A percentile compares a stretch with the other conserved stretches of the same genome.
Conservation (phyloP, 2,113 vertebrate genomes). For the Myrmophylax atrothorax region DNA sequence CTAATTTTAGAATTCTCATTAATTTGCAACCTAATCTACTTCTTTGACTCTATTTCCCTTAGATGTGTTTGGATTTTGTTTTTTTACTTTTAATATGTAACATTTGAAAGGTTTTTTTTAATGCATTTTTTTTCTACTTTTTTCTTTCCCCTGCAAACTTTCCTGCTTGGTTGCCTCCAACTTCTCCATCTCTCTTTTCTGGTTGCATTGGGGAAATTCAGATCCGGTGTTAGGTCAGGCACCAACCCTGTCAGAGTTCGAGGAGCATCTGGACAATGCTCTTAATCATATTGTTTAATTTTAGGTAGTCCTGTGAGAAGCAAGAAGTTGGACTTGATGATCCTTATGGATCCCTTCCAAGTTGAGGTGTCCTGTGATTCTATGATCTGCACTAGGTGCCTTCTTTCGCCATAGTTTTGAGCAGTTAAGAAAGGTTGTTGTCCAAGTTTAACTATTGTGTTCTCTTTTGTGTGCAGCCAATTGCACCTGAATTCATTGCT, state of each 20-base stretch:
- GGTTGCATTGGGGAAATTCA: neutral
- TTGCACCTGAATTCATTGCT: neutral
- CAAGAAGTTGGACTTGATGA: neutral
- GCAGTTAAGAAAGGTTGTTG: neutral
- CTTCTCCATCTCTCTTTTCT: neutral
- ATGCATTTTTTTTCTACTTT: neutral
- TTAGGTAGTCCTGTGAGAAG: neutral
- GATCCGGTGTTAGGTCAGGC: neutral
- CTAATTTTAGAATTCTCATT: neutral
- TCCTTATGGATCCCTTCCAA: neutral
- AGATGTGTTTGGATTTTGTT: neutral
- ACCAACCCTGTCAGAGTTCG: neutral
- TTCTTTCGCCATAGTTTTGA: neutral
- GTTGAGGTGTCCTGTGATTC: neutral
- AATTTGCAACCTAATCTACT: neutral
- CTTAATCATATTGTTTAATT: neutral
- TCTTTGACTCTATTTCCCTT: neutral
- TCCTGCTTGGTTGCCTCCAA: neutral
- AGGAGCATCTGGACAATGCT: rapidly evolving
- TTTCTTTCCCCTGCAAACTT: neutral
- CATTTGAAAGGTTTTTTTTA: neutral
- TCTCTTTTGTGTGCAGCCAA: neutral
- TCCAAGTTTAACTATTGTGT: neutral
- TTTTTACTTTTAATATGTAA: neutral
- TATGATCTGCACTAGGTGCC: neutral